phyloP scores from a whole-genome alignment of 2,113 vertebrate genomes.

The Protobothrops flavoviridis region DNA sequence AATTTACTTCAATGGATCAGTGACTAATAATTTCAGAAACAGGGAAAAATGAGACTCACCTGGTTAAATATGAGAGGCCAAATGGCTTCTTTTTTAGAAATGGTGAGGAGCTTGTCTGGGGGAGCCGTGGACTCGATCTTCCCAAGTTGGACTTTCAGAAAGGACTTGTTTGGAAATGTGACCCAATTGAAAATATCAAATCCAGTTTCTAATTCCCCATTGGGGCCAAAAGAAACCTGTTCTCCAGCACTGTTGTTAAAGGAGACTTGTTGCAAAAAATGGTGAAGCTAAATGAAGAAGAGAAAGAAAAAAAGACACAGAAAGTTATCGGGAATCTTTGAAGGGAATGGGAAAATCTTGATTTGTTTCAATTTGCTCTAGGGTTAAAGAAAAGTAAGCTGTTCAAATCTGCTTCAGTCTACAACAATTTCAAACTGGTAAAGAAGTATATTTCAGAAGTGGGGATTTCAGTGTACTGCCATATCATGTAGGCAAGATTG shows the following conservation, averaged over 20 bases:
- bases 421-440: too few relatives aligned
- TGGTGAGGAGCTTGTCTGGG: background rate
- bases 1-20: too few relatives aligned
- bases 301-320: background rate
- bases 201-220: background rate
- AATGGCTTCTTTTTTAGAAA: background rate
- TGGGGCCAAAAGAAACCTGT: background rate
- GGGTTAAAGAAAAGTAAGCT: too few relatives aligned
- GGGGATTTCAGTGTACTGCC: too few relatives aligned
- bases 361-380: background rate
- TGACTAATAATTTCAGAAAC: background rate
- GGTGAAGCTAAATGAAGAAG: background rate
- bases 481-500: too few relatives aligned
- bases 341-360: rapidly evolving
- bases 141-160: background rate
- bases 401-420: too few relatives aligned
- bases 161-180: background rate
- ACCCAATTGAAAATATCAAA: background rate
- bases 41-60: background rate
- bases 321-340: background rate
- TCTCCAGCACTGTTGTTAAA: background rate
- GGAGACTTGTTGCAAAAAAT: background rate
- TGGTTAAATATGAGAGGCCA: background rate
- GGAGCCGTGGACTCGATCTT: background rate
- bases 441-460: too few relatives aligned